Base-by-base conservation (phyloP, 2,888 invertebrate genomes). In the Apotomis capreana region DNA sequence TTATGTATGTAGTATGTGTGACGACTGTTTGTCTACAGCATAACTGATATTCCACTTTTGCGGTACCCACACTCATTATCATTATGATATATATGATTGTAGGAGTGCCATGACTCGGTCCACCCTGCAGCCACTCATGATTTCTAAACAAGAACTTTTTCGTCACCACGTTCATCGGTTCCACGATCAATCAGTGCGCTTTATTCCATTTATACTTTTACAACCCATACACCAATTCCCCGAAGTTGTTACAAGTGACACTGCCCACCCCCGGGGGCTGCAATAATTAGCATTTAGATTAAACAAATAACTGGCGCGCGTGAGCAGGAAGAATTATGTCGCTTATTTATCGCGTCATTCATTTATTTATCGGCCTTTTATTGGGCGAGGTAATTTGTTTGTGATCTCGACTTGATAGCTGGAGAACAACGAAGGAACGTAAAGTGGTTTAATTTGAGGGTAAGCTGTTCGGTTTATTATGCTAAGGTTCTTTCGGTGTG, bases 241-340 rank as follows among this genome's bases (percentile, higher is more conserved):
- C 26, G 46, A 65, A 46, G 46, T 49, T 62, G 49, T 57, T 46
- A 57, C 55, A 4, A 63, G 55, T 54, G 52, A 40, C 60, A 46
- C 64, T 71, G 61, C 49, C 67, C 46, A 67, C 73, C 78, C 79
- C 77, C 81, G 59, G 15, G 58, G 60, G 60, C n/a, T 57, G 73
- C 79, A 78, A 79, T 85, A 87, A 90, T 90, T 89, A 90, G 89
- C 90, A 90, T 90, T 90, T 89, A 89, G 90, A 90, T 89, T 88
- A 89, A 89, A 89, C 89, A 89, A 89, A 89, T 89, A 89, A 89
- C 87, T 37, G 70, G 64, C 13, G 54, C 60, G 70, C 70, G 70
- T 71, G 70, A 71, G 70, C 84, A 81, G 84, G 83, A 86, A 87
- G 83, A 85, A 83, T 87, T 84, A 86, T 83, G 80, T 80, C 76